These are phyloP conservation scores for Poeciliopsis paucimaculata DNA, from an alignment of 2,797 vertebrate genomes.

Conservation along the genomic window DNA sequence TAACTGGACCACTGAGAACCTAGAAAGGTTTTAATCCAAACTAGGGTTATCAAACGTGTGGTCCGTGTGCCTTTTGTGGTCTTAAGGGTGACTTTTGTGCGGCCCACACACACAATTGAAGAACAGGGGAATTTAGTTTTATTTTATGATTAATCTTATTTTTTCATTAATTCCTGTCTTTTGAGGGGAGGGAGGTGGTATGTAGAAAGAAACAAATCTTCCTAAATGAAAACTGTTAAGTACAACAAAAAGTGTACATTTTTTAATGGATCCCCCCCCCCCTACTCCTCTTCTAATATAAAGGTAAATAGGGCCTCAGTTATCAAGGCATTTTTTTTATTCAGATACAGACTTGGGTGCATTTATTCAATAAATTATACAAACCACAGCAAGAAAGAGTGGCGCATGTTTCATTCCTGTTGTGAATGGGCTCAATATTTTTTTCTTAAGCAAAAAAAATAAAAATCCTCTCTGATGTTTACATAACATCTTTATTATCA, in stretches of 20 bases:
- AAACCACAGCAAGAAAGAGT: not conserved
- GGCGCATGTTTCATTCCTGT: not conserved
- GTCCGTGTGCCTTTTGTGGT: not conserved
- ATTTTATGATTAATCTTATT: not conserved
- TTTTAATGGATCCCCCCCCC: not conserved
- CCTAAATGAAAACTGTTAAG: not conserved
- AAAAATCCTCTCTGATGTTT: too few relatives aligned
- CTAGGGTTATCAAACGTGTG: not conserved
- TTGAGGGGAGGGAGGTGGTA: not conserved
- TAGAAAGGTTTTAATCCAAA: not conserved
- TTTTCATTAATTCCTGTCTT: not conserved
- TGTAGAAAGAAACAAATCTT: not conserved
- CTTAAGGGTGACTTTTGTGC: not conserved
- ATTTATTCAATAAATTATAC: not conserved
- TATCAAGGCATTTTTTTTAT: not conserved
- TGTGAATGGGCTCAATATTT: not conserved
- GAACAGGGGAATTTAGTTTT: not conserved
- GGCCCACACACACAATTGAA: not conserved
- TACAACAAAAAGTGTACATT: not conserved
- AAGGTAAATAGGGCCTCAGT: not conserved
- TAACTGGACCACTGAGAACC: not conserved
- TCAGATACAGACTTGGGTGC: not conserved
- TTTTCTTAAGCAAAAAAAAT: not conserved
- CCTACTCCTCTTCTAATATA: not conserved
- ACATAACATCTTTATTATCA: too few relatives aligned